Base-by-base conservation (phyloP, 2,888 invertebrate genomes). In the Ecdyonurus torrentis region DNA sequence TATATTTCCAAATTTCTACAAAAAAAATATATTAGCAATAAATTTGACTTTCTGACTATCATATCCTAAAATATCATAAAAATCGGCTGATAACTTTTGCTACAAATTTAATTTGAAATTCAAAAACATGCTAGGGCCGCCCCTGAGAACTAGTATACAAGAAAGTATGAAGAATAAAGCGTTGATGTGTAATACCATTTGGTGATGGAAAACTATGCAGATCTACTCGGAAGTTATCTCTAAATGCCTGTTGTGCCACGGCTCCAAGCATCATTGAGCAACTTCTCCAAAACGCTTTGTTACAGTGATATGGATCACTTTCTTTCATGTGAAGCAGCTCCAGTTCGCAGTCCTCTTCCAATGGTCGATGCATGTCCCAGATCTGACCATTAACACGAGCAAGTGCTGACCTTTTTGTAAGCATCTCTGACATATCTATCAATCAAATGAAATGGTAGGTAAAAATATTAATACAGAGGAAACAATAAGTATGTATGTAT, bases 311-410 rank as follows among this genome's bases (percentile, higher is more conserved):
- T 0, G 81, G 82, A 64, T 84, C 81, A 0, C 79, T 71, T 61
- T 83, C 80, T 61, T 80, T 81, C 76, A 84, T 88, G 72, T 83
- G 82, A 15, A 83, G 70, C 63, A 86, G 76, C 64, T 78, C 74
- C 3, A 89, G 69, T 58, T 80, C 79, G 70, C 89, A 89, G 52
- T 78, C 73, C 2, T 74, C 72, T 1, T 76, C 77, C 37, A 98
- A 75, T 0, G 97, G 96, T 67, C 85, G 81, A 71, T 95, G 91
- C 88, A 98, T 90, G 72, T 97, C 96, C 96, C 96, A 97, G 10
- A 87, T 77, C 0, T 83, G 78, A 1, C 86, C 87, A 71, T 96
- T 85, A 0, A 97, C 77, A 25, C 90, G 72, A 0, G 95, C 96
- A 23, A 97, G 71, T 0, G 86, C 92, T 60, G 89, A 85, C 64